These are phyloP conservation scores for Nemopilema nomurai DNA, from an alignment of 30 jellyfish, hydroid and myxozoan species.

Conservation along the genomic window DNA sequence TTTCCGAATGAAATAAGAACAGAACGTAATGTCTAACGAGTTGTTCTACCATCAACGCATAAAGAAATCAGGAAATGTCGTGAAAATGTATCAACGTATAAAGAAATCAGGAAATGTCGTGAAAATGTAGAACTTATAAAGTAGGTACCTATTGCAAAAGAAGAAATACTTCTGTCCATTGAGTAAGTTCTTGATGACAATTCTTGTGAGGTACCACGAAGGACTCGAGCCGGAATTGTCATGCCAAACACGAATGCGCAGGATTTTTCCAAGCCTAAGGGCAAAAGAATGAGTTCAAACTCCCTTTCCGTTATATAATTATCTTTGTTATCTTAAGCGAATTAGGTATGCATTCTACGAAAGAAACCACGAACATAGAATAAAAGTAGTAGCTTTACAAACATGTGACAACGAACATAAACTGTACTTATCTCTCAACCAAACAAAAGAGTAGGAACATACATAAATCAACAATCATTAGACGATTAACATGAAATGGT, in stretches of 20 bases:
- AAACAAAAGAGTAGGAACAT: no score
- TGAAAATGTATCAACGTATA: no score
- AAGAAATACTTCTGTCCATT: slow-evolving; percentile 92
- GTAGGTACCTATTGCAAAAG: slow-evolving; percentile 86
- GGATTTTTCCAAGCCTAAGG: slow-evolving; percentile 85
- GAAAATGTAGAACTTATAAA: neutral
- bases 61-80: neutral
- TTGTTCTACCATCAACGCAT: no score
- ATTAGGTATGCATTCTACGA: no score
- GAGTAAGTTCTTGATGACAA: slow-evolving; percentile 76
- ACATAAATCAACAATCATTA: no score
- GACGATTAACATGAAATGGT: no score
- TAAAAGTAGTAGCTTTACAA: no score
- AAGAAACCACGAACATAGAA: no score
- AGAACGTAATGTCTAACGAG: no score
- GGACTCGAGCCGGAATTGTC: slow-evolving; percentile 96
- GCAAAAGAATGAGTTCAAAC: neutral
- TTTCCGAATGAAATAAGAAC: no score
- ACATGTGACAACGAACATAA: no score
- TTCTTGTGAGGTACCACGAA: slow-evolving; percentile 86
- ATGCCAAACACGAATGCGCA: slow-evolving; percentile 91
- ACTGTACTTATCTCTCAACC: no score
- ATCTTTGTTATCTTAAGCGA: neutral
- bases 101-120: neutral
- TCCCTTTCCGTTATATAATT: neutral